Evolutionary conservation across 1,140 invertebrate species (phyloP).

Genomic region (Grapholita molesta): DNA sequence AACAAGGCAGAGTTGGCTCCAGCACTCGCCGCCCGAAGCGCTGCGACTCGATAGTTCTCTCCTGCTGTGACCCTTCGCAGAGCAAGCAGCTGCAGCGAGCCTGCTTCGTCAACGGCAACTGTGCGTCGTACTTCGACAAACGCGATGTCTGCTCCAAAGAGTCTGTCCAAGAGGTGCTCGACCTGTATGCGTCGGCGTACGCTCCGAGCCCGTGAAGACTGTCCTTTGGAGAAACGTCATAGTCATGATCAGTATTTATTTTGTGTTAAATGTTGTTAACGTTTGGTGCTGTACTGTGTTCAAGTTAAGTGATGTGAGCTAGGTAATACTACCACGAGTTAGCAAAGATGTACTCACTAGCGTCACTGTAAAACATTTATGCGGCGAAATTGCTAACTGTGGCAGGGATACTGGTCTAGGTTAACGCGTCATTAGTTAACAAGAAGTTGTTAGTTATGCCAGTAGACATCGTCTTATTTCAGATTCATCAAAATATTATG

Average conservation of each 20-base stretch:
- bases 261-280: conserved; percentile 9
- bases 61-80: conserved; percentile 76
- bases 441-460: neutral
- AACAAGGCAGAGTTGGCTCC: neutral
- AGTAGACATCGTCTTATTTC: neutral
- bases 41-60: conserved; percentile 83
- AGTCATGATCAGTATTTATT: conserved; percentile 3
- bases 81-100: neutral
- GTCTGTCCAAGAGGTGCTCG: neutral
- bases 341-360: too few relatives aligned
- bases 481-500: too few relatives aligned
- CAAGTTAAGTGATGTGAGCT: neutral
- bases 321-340: too few relatives aligned
- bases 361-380: too few relatives aligned
- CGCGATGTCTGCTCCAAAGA: neutral
- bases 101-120: neutral
- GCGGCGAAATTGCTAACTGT: too few relatives aligned
- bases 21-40: conserved; percentile 47
- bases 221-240: neutral
- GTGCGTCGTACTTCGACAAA: neutral
- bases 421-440: neutral
- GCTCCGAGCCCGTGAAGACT: neutral
- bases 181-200: neutral
- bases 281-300: neutral
- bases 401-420: too few relatives aligned